phyloP scores from a whole-genome alignment of 1,140 invertebrate genomes.

The Sesamia nonagrioides region DNA sequence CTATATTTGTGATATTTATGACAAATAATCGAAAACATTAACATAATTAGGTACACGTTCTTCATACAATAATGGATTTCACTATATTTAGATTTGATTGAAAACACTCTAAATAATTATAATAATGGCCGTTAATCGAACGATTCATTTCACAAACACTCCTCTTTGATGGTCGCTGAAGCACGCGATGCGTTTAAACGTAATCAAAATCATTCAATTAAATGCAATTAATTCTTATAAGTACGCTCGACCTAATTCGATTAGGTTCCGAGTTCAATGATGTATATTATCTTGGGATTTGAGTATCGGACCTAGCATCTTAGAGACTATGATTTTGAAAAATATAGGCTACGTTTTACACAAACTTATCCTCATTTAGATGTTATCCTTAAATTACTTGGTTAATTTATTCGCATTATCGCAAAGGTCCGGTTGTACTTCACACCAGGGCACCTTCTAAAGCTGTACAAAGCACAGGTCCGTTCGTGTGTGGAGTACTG shows the following conservation, averaged over 20 bases:
- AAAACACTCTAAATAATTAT: constrained; percentile 26
- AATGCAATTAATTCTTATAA: constrained; percentile 25
- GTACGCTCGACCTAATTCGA: constrained; percentile 16
- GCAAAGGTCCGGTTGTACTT: no score
- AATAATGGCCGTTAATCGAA: background rate
- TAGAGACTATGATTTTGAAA: no score
- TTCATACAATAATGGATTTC: background rate
- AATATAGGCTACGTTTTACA: no score
- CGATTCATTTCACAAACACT: constrained; percentile 14
- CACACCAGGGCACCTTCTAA: no score
- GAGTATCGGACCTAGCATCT: background rate
- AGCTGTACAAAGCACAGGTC: no score
- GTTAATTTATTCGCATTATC: no score
- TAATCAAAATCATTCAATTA: constrained; percentile 39
- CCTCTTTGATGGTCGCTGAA: background rate
- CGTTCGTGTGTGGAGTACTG: no score
- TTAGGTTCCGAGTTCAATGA: constrained; percentile 31
- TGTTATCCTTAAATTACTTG: no score
- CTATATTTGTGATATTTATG: no score
- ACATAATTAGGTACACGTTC: background rate
- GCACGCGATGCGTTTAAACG: constrained; percentile 31
- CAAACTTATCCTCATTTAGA: no score
- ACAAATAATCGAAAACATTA: background rate
- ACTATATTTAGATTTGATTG: background rate
- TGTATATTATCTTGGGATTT: constrained; percentile 5